Evolutionary conservation across 1,140 invertebrate species (phyloP), one percentile per base, ranked within the genome.

Genomic region (Rhynchophorus ferrugineus): DNA sequence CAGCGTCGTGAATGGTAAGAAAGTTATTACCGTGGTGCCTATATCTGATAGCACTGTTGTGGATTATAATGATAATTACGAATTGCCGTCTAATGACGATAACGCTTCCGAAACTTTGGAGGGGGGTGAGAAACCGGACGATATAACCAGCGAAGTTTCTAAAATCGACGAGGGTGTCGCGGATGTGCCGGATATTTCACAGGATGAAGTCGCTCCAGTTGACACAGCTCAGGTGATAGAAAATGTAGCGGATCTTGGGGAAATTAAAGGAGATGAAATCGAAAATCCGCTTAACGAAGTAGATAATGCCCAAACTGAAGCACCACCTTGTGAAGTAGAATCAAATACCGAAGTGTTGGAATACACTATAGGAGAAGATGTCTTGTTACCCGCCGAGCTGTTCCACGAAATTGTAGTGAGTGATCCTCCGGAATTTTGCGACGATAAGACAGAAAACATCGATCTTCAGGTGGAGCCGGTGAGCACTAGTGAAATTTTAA

Each of bases 11-110:
- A 62, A 66, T 35, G 61, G 60, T 8, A 62, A 58, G 29, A 67
- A 66, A 37, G 48, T 65, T n/a, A 67, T 69, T 35, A 63, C 54
- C 3, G 62, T 69, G 2, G 46, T 59, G 18, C 58, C 63, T 3
- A 49, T 67, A 20, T 58, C 60, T 7, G 58, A 62, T 3, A 56
- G 51, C 3, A 37, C 58, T 35, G 50, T 67, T 9, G 49, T 66
- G 1, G 59, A 64, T 53, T 56, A 54, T 42, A 60, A 62, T 29
- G 58, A 61, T 20, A 64, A 64, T 46, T 60, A 64, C 29, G 52
- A 59, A 39, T 35, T 21, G 19, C 41, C 36, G 20, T 33, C 35
- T 11, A 56, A 20, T 24, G n/a, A 18, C 24, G 39, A 50, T 3
- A 19, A 8, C 14, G 21, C 35, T 18, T 18, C 48, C 6, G 46